Percentiles rank a stretch among this genome's conserved stretches.
These are phyloP conservation scores for Episyrphus balteatus DNA, from an alignment of 1,140 invertebrate species.

Conservation along the genomic window DNA sequence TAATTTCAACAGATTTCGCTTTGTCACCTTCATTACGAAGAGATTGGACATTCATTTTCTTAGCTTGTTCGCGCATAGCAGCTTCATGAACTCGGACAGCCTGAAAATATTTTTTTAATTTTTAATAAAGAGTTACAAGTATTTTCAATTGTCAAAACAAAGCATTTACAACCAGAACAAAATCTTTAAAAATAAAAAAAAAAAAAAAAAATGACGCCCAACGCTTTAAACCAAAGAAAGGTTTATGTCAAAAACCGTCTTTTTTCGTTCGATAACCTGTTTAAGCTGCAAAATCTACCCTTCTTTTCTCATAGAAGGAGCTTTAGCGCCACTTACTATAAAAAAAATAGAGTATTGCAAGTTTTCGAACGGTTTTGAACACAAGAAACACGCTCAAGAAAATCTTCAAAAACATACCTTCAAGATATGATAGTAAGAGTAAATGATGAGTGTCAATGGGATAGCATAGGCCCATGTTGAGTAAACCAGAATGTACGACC, in stretches of 20 bases:
- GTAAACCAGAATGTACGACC: conserved; percentile 54
- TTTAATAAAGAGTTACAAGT: not conserved
- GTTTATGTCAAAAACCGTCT: no score
- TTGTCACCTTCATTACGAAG: conserved; percentile 50
- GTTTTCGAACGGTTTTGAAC: no score
- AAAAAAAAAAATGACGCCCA: no score
- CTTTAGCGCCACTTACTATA: no score
- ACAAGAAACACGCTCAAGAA: not conserved
- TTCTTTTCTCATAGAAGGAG: no score
- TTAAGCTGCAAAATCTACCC: no score
- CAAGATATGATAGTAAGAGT: conserved; percentile 61
- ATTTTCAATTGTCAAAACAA: not conserved
- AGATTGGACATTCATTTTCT: conserved; percentile 61
- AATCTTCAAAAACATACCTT: conserved; percentile 36
- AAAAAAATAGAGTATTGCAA: no score
- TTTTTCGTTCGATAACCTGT: no score
- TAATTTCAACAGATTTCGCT: conserved; percentile 46
- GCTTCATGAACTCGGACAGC: conserved; percentile 59
- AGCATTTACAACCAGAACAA: no score
- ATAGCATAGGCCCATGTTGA: conserved; percentile 50
- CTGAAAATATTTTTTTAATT: conserved; percentile 29
- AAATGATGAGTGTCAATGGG: conserved; percentile 55
- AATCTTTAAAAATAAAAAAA: no score
- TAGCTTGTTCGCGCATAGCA: conserved; percentile 57
- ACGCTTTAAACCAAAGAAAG: no score